These are phyloP conservation scores for Trachelus troglodyta DNA, from an alignment of 2,888 invertebrate genomes.

Conservation along the genomic window DNA sequence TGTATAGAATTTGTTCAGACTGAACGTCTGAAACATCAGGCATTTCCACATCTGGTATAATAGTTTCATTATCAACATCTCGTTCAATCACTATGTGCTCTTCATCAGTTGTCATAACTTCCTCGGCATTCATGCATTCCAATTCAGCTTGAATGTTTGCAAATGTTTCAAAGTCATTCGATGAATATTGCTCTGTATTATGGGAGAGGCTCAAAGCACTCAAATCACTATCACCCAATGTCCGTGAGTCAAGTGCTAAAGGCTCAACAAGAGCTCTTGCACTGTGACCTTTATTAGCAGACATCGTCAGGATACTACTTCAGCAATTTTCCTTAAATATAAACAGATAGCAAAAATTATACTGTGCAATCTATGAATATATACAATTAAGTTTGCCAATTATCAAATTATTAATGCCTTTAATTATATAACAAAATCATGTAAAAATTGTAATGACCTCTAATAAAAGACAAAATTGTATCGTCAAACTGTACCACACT, in stretches of 20 bases:
- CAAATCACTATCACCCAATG: conserved; percentile 56
- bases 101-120: conserved; percentile 60
- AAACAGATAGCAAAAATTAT: not conserved
- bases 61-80: conserved; percentile 47
- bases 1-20: conserved; percentile 56
- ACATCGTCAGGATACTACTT: conserved; percentile 39
- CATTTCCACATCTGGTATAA: conserved; percentile 60
- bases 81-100: conserved; percentile 43
- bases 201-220: conserved; percentile 53
- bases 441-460: not conserved
- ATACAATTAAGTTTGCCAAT: not conserved
- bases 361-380: not conserved
- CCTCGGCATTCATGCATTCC: conserved; percentile 62
- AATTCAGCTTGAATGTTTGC: conserved; percentile 66
- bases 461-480: not conserved
- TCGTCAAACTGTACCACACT: not conserved
- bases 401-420: not conserved
- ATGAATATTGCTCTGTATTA: conserved; percentile 51
- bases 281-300: conserved; percentile 52
- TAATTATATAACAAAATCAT: not conserved
- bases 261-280: conserved; percentile 57
- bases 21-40: conserved; percentile 53
- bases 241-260: conserved; percentile 48
- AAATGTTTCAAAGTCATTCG: conserved; percentile 63
- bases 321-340: not conserved